phyloP scores from a whole-genome alignment of 2,113 vertebrate species.

The Nothoprocta pentlandii region DNA sequence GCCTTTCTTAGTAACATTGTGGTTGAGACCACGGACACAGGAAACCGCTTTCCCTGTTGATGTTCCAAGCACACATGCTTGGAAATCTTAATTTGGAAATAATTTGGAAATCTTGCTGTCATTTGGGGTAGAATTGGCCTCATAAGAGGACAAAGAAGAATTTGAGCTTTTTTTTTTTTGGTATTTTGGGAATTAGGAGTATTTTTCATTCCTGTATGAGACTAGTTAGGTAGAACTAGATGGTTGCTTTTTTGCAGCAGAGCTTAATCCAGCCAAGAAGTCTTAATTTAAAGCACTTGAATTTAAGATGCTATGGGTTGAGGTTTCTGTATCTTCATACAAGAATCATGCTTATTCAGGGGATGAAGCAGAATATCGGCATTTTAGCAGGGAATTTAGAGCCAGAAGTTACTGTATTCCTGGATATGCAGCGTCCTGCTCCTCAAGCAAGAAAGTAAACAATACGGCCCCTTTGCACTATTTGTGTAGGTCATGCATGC shows the following conservation, averaged over 20 bases:
- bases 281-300: not conserved
- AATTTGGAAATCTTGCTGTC: not conserved
- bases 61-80: not conserved
- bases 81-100: too few species aligned
- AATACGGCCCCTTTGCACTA: not conserved
- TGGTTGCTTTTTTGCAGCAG: not conserved
- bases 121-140: not conserved
- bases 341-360: not conserved
- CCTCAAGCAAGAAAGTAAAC: slow-evolving; percentile 20
- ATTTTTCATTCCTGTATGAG: not conserved
- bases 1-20: not conserved
- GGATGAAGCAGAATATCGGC: not conserved
- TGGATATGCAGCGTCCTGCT: slow-evolving; percentile 1
- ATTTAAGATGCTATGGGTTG: not conserved
- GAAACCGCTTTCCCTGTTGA: slow-evolving; percentile 43
- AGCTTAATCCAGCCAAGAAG: not conserved
- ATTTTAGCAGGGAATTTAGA: not conserved
- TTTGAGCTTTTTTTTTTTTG: not conserved
- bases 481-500: not conserved
- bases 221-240: not conserved
- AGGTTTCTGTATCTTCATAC: not conserved
- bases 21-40: not conserved
- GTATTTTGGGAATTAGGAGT: not conserved
- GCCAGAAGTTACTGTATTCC: not conserved
- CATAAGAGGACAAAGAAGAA: not conserved